Conservation (phyloP, 2,888 invertebrate genomes). For the Cheilosia grossa region DNA sequence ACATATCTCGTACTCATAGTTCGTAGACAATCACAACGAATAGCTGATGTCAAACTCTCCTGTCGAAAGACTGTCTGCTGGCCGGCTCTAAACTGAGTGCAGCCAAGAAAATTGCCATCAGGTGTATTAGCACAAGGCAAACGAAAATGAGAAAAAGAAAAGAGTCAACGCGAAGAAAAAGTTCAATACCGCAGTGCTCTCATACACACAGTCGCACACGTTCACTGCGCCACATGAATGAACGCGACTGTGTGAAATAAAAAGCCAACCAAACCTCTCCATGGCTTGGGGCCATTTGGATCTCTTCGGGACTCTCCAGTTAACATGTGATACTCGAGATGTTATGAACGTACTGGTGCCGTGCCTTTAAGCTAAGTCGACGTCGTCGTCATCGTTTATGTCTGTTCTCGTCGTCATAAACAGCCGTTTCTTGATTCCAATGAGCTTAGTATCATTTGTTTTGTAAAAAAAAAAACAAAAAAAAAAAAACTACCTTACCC, state of each 20-base stretch:
- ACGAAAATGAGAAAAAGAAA: conserved; percentile 37
- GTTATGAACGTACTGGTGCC: conserved; percentile 75
- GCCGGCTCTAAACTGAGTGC: conserved; percentile 40
- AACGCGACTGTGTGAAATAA: conserved; percentile 57
- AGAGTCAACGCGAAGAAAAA: conserved; percentile 23
- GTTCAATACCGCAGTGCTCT: conserved; percentile 58
- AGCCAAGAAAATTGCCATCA: conserved; percentile 54
- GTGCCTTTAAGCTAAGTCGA: conserved; percentile 68
- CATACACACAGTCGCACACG: conserved; percentile 63
- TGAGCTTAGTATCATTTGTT: conserved; percentile 26
- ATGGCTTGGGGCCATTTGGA: conserved; percentile 77
- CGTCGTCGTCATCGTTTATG: conserved; percentile 68
- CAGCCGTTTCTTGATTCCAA: conserved; percentile 26
- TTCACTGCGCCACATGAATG: conserved; percentile 62
- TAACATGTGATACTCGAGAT: conserved; percentile 77
- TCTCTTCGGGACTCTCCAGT: conserved; percentile 76
- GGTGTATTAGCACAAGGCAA: conserved; percentile 53
- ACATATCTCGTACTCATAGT: background rate
- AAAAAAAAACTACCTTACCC: conserved; percentile 1
- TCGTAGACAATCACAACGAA: conserved; percentile 34
- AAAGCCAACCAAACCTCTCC: conserved; percentile 60
- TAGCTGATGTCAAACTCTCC: conserved; percentile 42
- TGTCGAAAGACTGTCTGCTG: conserved; percentile 54
- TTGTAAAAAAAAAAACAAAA: conserved; percentile 1
- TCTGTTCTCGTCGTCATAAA: conserved; percentile 56